Evolutionary conservation across 2,888 invertebrate genomes (phyloP), one percentile per base, ranked within the genome.

Genomic region (Herminia tarsipennalis): DNA sequence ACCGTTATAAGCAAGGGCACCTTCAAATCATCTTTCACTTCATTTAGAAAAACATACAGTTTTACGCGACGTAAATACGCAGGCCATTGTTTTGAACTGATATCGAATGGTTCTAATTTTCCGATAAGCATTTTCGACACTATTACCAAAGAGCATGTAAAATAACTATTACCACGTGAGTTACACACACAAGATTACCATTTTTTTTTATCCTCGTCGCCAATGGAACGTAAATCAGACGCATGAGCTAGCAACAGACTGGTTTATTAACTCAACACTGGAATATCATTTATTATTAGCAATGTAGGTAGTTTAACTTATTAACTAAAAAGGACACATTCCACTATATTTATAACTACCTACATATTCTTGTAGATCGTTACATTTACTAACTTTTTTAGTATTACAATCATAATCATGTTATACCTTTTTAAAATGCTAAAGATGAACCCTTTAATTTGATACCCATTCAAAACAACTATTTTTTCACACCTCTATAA

Each of bases 71-170:
- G 20, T 10, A 33, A 13, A 8, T 33, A 33, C 5, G 33, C 33
- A 1, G 33, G 33, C 33, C 33, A 33, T 5, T 33, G 20, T 30
- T 33, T 20, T 27, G 28, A 24, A 24, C 24, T n/a, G 2, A 24
- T n/a, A n/a, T 27, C 6, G 6, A 27, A 27, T 3, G 27, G 27
- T 24, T 24, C 24, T 24, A 24, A n/a, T 24, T 24, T 28, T 2
- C 28, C 28, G 12, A 28, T 25, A 9, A 10, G 25, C 25, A 25
- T 25, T 25, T 18, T 24, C 9, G 9, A 24, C 5, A n/a, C 2
- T 5, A 24, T 24, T n/a, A 3, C 5, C 8, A 24, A 24, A 24
- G 3, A n/a, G 2, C 6, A 20, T 20, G n/a, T 20, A 20, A 3
- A 20, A 20, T 24, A 2, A 24, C 24, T 5, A 24, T 24, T 2